Base-by-base conservation (phyloP, 1,140 invertebrate species). In the Panulirus ornatus region DNA sequence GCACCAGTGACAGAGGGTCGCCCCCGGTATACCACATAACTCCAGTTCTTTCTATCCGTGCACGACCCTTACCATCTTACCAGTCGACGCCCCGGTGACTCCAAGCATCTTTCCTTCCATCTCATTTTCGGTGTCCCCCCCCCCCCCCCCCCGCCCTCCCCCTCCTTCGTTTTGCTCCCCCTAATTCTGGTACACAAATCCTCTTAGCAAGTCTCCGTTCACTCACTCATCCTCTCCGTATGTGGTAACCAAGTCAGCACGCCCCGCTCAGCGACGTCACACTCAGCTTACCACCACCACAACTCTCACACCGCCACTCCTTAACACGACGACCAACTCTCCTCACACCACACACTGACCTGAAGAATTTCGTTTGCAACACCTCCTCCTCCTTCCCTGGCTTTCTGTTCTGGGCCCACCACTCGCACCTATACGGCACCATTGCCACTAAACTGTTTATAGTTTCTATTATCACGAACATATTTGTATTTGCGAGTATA, bases 141-240 rank as follows among this genome's bases (percentile, higher is more conserved):
- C 2, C 66, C 66, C n/a, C 22, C 16, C 2, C 66, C n/a, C 66
- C n/a, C 66, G 1, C 63, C 22, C 66, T 27, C 66, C 9, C 14
- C 2, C 66, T 22, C 66, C n/a, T 34, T 70, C 66, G 3, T 58
- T 58, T 58, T 22, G 11, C 51, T 11, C 66, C 36, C 66, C 63
- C 36, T 34, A 70, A n/a, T 70, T n/a, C 66, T 70, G 27, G 27
- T 34, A 30, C 66, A 70, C 66, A 70, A 70, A 70, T 70, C 36
- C 66, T n/a, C 66, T 70, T 34, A 11, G 27, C n/a, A n/a, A 11
- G 27, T n/a, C 2, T 27, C 66, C 66, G 11, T 22, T 58, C 51
- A 11, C 51, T 58, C 22, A 11, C 51, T 58, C 51, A 11, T 58
- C 22, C 22, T 22, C 51, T 70, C n/a, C 22, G 27, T 22, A 11